Evolutionary conservation across 2,888 invertebrate genomes (phyloP).

Genomic region (Tetranychus piercei): DNA sequence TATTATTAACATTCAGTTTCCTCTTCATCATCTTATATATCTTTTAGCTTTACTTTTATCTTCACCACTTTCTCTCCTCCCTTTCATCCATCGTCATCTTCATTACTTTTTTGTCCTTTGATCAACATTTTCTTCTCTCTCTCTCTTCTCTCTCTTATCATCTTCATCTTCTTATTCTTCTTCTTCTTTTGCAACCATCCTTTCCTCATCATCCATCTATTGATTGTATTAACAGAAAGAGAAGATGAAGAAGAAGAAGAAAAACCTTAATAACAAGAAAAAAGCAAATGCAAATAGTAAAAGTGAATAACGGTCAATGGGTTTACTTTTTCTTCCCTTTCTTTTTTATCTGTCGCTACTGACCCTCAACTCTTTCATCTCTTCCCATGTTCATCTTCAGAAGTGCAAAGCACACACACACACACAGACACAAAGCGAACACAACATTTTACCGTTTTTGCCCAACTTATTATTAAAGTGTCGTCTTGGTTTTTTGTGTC

Average conservation of each 20-base stretch:
- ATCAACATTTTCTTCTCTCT: neutral
- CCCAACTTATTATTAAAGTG: too few relatives aligned
- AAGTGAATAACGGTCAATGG: too few relatives aligned
- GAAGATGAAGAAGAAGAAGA: too few relatives aligned
- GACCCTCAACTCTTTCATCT: neutral
- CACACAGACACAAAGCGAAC: too few relatives aligned
- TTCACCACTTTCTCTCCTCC: neutral
- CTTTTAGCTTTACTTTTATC: neutral
- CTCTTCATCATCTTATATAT: neutral
- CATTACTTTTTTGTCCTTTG: neutral
- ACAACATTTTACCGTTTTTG: too few relatives aligned
- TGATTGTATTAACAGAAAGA: neutral
- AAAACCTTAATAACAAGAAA: too few relatives aligned
- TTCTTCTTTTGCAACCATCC: neutral
- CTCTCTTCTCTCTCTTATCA: neutral
- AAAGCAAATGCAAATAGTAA: too few relatives aligned
- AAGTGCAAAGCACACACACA: too few relatives aligned
- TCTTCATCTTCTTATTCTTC: neutral
- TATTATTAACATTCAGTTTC: neutral
- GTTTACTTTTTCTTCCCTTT: neutral
- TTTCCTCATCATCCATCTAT: neutral
- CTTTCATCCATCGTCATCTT: neutral
- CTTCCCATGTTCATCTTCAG: too few relatives aligned
- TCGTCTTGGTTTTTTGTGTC: too few relatives aligned
- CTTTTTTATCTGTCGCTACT: neutral